Base-by-base conservation (phyloP, 2,888 invertebrate species). In the Eristalis intricaria region DNA sequence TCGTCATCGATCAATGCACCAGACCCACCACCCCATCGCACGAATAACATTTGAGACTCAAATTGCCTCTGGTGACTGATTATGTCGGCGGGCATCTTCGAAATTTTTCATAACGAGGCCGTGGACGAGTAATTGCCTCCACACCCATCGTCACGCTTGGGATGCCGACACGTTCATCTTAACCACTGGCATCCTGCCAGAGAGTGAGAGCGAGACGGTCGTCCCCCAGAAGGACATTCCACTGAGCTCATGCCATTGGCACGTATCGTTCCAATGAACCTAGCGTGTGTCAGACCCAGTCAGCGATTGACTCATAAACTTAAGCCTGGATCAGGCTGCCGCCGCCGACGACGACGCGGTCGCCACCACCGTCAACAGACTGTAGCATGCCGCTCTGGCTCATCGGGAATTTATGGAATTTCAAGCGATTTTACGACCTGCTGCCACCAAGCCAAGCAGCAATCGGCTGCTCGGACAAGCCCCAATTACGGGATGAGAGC, bases 391-490 rank as follows among this genome's bases (percentile, higher is more conserved):
- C 60, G 60, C 60, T 26, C 60, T 65, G 73, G 69, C 23, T 77
- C 50, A 82, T 77, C 22, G 77, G 85, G 85, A 78, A 85, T 85
- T 85, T 85, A 56, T 82, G 85, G 85, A 85, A 86, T 86, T 86
- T 86, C 65, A 78, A 43, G 85, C 38, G 19, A 50, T 50, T 50
- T 50, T 50, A 50, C 50, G 50, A 50, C 50, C 73, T 64, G 63
- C 32, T 8, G 32, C 32, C 10, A 8, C 32, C 32, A 32, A 5
- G 32, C 32, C 1, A 7, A 7, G 5, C 7, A 7, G 32, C 26
- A 26, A 32, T 32, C 32, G 32, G 4, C 65, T 40, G 58, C 60
- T 35, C 64, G 68, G 22, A 19, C 76, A 23, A 43, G 43, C 63
- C 65, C 81, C 85, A 85, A 85, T 85, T 85, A 85, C 23, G 66